phyloP scores from a whole-genome alignment of 2,888 invertebrate species.

The Orthosia incerta region DNA sequence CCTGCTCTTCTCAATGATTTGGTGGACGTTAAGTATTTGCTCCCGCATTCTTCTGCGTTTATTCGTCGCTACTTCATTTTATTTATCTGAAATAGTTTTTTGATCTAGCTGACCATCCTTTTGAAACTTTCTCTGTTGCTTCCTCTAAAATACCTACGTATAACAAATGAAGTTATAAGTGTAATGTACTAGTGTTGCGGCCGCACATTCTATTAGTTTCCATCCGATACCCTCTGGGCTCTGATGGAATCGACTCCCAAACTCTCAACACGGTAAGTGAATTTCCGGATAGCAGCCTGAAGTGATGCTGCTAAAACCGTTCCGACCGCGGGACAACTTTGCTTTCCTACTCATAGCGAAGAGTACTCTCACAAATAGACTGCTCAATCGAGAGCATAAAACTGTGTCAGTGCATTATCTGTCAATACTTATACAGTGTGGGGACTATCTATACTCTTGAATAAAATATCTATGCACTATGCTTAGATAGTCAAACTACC shows the following conservation, averaged over 20 bases:
- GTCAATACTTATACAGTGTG: too few relatives aligned
- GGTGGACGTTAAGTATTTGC: too few relatives aligned
- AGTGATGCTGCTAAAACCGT: neutral
- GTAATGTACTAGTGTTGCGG: neutral
- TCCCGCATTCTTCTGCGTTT: too few relatives aligned
- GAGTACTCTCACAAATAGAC: neutral
- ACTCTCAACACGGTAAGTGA: conserved; percentile 2
- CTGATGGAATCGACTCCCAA: neutral
- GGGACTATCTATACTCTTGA: too few relatives aligned
- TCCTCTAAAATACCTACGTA: neutral
- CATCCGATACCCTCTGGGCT: neutral
- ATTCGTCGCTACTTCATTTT: too few relatives aligned
- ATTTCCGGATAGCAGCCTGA: conserved; percentile 12
- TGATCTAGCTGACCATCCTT: neutral
- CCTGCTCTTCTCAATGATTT: too few relatives aligned
- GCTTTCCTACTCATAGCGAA: neutral
- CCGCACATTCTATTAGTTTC: neutral
- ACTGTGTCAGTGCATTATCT: neutral
- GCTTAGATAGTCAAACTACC: too few relatives aligned
- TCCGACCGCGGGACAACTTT: neutral
- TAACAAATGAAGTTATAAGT: neutral
- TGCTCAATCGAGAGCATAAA: too few relatives aligned
- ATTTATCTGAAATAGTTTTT: too few relatives aligned
- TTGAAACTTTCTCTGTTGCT: neutral
- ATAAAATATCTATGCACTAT: too few relatives aligned